Conservation (phyloP, 2,888 invertebrate species). For the Xanthorhoe designata region DNA sequence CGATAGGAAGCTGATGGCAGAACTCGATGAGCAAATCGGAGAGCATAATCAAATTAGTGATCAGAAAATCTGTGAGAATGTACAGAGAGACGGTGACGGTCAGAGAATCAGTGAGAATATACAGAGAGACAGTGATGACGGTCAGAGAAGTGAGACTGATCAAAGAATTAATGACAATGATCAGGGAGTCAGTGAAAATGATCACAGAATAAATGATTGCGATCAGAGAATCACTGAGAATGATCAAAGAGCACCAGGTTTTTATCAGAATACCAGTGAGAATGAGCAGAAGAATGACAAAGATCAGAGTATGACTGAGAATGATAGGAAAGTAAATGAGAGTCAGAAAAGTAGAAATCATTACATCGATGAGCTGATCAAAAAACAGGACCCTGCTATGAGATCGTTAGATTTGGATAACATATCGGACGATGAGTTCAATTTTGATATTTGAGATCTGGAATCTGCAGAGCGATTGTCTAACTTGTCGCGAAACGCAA, state of each 20-base stretch:
- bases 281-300: not conserved
- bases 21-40: slow-evolving; percentile 52
- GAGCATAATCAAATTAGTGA: slow-evolving; percentile 5
- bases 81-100: no score
- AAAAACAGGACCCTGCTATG: slow-evolving; percentile 28
- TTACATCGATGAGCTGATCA: slow-evolving; percentile 24
- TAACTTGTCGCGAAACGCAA: no score
- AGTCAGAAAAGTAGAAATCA: slow-evolving; percentile 14
- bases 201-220: slow-evolving; percentile 12
- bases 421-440: slow-evolving; percentile 55
- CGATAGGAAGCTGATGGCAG: slow-evolving; percentile 55
- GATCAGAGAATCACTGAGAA: slow-evolving; percentile 12
- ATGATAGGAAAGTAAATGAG: not conserved
- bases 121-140: not conserved
- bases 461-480: no score
- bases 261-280: no score
- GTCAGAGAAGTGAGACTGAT: slow-evolving; percentile 42
- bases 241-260: no score
- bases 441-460: slow-evolving; percentile 46
- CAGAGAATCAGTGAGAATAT: slow-evolving; percentile 37
- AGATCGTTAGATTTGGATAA: slow-evolving; percentile 51
- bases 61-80: no score
- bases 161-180: slow-evolving; percentile 6
- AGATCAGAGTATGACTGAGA: not conserved
- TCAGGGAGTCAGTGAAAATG: slow-evolving; percentile 35